phyloP scores from a whole-genome alignment of 2,797 vertebrate genomes.

The Phrynocephalus vlangalii region DNA sequence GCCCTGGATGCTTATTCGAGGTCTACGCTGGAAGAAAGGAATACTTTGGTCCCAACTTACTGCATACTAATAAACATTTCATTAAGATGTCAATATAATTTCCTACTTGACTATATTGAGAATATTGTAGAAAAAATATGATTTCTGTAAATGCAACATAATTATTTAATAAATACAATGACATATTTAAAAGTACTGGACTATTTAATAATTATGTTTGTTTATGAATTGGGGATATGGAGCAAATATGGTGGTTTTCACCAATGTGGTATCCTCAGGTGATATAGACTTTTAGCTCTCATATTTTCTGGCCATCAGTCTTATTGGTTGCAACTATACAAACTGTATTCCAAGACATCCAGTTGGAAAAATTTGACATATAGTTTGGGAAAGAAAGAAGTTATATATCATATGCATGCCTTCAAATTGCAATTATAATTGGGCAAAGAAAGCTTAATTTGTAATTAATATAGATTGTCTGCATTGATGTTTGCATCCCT shows the following conservation, averaged over 20 bases:
- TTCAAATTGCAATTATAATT: neutral
- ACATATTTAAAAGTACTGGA: neutral
- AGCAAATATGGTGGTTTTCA: neutral
- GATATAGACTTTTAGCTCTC: neutral
- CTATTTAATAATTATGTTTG: neutral
- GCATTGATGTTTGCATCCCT: neutral
- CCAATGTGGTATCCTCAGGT: neutral
- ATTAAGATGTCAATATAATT: neutral
- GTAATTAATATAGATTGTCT: neutral
- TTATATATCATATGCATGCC: neutral
- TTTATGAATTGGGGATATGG: neutral
- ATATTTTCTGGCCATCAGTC: neutral
- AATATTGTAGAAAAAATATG: neutral
- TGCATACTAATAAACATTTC: neutral
- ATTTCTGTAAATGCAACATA: neutral
- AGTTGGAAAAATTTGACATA: neutral
- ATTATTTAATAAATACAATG: slow-evolving; percentile 12
- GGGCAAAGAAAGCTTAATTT: neutral
- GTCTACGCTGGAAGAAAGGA: neutral
- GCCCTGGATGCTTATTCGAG: neutral
- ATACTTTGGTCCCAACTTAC: neutral
- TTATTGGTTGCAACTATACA: neutral
- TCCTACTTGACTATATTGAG: neutral
- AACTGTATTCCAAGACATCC: neutral
- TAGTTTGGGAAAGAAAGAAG: neutral